A percentile compares a stretch with the other conserved stretches of the same genome.
Evolutionary conservation across 2,888 invertebrate genomes (phyloP).

Genomic region (Spilosoma lubricipeda): DNA sequence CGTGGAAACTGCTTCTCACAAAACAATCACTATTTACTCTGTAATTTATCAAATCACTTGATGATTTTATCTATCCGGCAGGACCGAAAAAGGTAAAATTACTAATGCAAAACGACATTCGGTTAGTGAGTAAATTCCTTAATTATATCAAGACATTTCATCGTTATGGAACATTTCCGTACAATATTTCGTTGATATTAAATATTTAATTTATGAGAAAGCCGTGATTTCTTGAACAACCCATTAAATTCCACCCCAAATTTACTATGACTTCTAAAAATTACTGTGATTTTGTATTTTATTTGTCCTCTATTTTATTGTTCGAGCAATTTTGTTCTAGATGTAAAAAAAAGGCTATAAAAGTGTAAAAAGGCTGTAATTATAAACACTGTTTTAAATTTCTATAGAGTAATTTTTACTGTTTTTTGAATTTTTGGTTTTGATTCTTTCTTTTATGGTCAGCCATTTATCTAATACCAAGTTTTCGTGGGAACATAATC

Average conservation of each 20-base stretch:
- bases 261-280: constrained; percentile 21
- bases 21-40: no score
- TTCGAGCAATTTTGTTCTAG: background rate
- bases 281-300: constrained; percentile 13
- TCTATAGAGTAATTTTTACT: background rate
- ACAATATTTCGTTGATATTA: constrained; percentile 27
- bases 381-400: background rate
- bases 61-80: background rate
- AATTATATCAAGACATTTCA: constrained; percentile 11
- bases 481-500: no score
- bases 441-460: no score
- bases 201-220: constrained; percentile 15
- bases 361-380: background rate
- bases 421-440: no score
- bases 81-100: background rate
- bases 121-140: background rate
- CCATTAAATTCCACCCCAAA: constrained; percentile 24
- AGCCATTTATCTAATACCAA: no score
- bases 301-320: background rate
- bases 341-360: background rate
- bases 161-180: constrained; percentile 15
- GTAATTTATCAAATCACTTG: background rate
- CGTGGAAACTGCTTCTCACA: no score
- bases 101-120: background rate
- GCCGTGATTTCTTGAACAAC: constrained; percentile 33